Conservation (phyloP, 2,113 vertebrate genomes). For the Rhinichthys klamathensis region DNA sequence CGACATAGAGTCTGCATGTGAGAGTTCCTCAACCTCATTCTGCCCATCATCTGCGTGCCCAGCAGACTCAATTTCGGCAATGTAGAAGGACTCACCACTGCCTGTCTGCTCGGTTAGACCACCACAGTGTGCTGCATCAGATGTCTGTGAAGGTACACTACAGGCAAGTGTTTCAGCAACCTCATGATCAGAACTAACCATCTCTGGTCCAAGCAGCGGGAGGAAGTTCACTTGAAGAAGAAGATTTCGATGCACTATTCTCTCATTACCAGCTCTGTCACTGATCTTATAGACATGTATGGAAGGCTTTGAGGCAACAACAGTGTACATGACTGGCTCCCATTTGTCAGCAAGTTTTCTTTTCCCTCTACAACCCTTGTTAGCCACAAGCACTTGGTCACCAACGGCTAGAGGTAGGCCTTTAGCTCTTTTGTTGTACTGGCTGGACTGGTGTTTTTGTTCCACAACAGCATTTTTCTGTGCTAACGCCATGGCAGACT, state of each 20-base stretch:
- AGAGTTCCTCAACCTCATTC: background rate
- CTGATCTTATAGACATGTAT: constrained; percentile 32
- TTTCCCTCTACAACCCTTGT: constrained; percentile 28
- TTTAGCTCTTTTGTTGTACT: constrained; percentile 40
- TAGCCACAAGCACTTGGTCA: constrained; percentile 48
- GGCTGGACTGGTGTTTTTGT: constrained; percentile 27
- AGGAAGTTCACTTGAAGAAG: constrained; percentile 47
- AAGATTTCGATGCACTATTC: constrained; percentile 18
- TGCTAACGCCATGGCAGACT: constrained; percentile 36
- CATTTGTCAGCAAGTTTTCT: constrained; percentile 42
- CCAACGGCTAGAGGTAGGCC: constrained; percentile 21
- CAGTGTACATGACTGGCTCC: constrained; percentile 18
- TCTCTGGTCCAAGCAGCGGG: background rate
- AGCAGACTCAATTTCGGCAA: background rate
- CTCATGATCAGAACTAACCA: background rate
- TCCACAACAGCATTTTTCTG: constrained; percentile 36
- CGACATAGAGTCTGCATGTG: background rate
- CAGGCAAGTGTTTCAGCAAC: background rate
- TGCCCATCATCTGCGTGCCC: background rate
- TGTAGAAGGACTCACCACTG: too few relatives aligned
- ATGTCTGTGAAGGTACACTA: too few relatives aligned
- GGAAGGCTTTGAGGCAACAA: constrained; percentile 28
- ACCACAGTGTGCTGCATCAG: background rate
- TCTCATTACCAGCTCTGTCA: constrained; percentile 19
- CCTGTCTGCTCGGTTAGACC: background rate